These are phyloP conservation scores for Drosophila paranaensis DNA, from an alignment of 2,888 invertebrate species.

Conservation along the genomic window DNA sequence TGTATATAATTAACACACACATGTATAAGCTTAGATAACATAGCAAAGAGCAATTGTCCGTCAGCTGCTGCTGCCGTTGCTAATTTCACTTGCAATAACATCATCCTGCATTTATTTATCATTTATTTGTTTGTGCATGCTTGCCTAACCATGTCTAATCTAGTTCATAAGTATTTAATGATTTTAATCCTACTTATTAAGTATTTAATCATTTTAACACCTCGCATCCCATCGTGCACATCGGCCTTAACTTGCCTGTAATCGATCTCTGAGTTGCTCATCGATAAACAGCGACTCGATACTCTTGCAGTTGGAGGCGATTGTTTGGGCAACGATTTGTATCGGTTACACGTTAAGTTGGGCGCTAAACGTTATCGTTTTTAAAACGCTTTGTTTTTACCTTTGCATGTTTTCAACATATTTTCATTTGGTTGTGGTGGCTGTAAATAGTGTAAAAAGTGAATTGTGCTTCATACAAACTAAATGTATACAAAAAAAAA, in stretches of 20 bases:
- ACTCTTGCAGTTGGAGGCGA: constrained; percentile 7
- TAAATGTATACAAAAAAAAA: constrained; percentile 1
- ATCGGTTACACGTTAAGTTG: constrained; percentile 24
- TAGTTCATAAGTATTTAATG: constrained; percentile 9
- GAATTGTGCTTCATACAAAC: constrained; percentile 24
- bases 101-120: not conserved
- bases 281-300: constrained; percentile 12
- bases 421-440: constrained; percentile 28
- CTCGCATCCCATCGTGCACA: not conserved
- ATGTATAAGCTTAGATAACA: not conserved
- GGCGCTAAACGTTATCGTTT: constrained; percentile 1
- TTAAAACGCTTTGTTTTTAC: constrained; percentile 2
- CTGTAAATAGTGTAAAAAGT: constrained; percentile 23
- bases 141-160: constrained; percentile 9
- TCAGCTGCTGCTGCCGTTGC: not conserved
- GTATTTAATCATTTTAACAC: constrained; percentile 20
- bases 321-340: constrained; percentile 6
- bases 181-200: not conserved
- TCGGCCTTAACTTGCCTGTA: constrained; percentile 2
- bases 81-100: constrained; percentile 1
- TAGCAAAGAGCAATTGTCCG: not conserved
- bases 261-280: constrained; percentile 10
- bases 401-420: constrained; percentile 11
- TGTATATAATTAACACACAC: constrained; percentile 4
- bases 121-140: not conserved